Evolutionary conservation across 2,797 vertebrate genomes (phyloP).

Genomic region (Euthynnus affinis): DNA sequence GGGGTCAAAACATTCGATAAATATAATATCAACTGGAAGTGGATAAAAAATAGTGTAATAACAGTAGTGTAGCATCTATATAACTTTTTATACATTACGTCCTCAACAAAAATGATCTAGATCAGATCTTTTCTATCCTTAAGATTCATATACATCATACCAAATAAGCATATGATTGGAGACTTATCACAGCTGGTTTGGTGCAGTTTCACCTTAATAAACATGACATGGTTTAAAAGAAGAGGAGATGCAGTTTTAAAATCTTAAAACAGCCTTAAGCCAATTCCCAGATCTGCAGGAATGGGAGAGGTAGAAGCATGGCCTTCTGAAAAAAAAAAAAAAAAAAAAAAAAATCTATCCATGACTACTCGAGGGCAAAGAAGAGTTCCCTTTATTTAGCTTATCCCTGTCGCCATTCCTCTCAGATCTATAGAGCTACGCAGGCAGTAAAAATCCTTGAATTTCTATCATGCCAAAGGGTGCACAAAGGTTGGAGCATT

Average conservation of each 20-base stretch:
- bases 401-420: slow-evolving; percentile 46
- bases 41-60: slow-evolving; percentile 66
- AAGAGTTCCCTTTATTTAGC: slow-evolving; percentile 36
- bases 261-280: slow-evolving; percentile 60
- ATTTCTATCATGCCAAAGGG: slow-evolving; percentile 8
- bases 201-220: slow-evolving; percentile 35
- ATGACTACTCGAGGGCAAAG: slow-evolving; percentile 19
- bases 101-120: slow-evolving; percentile 64
- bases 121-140: slow-evolving; percentile 18
- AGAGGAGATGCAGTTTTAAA: slow-evolving; percentile 40
- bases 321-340: slow-evolving; percentile 47
- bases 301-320: slow-evolving; percentile 63
- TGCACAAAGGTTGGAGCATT: slow-evolving; percentile 27
- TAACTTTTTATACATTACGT: slow-evolving; percentile 62
- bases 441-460: slow-evolving; percentile 36
- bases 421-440: slow-evolving; percentile 42
- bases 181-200: slow-evolving; percentile 27
- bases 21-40: slow-evolving; percentile 73
- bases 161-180: slow-evolving; percentile 25
- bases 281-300: slow-evolving; percentile 58
- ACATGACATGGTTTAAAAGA: slow-evolving; percentile 43
- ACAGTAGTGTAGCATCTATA: slow-evolving; percentile 40
- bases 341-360: slow-evolving; percentile 49
- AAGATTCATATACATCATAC: slow-evolving; percentile 17
- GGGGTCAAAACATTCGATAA: slow-evolving; percentile 70